Evolutionary conservation across 2,113 vertebrate species (phyloP), one percentile per base, ranked within the genome.

Genomic region (Buteo buteo): DNA sequence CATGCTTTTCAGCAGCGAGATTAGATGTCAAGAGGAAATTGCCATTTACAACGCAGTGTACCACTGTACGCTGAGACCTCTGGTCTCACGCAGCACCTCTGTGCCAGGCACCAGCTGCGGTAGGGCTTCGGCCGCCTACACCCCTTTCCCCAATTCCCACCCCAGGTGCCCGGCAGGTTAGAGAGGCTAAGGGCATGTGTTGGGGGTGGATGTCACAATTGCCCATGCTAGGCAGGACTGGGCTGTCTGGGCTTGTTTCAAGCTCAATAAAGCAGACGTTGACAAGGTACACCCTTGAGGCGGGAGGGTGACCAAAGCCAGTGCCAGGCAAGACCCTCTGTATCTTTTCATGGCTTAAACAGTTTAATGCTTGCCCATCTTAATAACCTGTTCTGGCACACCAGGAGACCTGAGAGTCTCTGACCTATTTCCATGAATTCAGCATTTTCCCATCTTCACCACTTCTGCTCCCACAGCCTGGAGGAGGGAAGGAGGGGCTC

Each of bases 391-490:
- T 67, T 74, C 44, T 79, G 57, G 59, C 65, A 86, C 42, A 29
- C 45, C 47, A 20, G 25, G 70, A 89, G 44, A 69, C 89, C 77
- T 86, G 54, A 64, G n/a, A 86, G 8, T 40, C 38, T 85, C 91
- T 95, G 91, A 95, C 82, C 70, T 84, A 65, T 90, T 96, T 96
- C 71, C 74, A 82, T 50, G 49, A 90, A 93, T 96, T 90, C 88
- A 76, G 66, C 42, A 31, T 96, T 96, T 91, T 88, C 22, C 59
- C 47, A 16, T 82, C 70, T 94, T 92, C 13, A 38, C 25, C 6
- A 3, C n/a, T 69, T 81, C 61, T 94, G 64, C 55, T 95, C 45
- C 94, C 5, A 6, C 92, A 93, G 73, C 85, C 86, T 6, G 10
- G 65, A 94, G 80, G 71, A 89, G 59, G 54, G 81, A 83, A 94